Percentiles rank a stretch among this genome's conserved stretches.
These are phyloP conservation scores for Pachyuromys duprasi DNA, from an alignment of 2,797 vertebrate species.

Conservation along the genomic window DNA sequence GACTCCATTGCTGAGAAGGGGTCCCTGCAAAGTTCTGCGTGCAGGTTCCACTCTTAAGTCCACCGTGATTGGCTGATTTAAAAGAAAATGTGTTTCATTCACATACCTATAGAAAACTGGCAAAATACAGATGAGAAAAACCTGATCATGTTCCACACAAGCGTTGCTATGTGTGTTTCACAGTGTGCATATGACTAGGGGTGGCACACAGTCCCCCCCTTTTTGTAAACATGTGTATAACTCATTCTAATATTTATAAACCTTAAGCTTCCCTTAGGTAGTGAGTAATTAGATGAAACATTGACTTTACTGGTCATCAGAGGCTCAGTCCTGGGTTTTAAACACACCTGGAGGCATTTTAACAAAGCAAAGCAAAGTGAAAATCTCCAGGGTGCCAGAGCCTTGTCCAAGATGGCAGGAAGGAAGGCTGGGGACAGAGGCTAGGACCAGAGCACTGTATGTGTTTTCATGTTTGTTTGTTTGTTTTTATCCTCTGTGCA, in stretches of 20 bases:
- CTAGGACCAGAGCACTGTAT: not conserved
- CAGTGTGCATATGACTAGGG: not conserved
- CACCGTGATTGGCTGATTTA: not conserved
- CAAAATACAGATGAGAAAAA: not conserved
- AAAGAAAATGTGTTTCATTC: not conserved
- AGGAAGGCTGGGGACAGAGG: not conserved
- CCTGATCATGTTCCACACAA: not conserved
- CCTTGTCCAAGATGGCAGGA: not conserved
- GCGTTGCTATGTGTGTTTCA: not conserved
- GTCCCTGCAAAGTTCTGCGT: not conserved
- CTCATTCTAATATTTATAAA: slow-evolving; percentile 2
- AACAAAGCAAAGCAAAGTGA: not conserved
- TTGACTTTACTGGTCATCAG: not conserved
- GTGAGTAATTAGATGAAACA: not conserved
- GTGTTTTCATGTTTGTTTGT: not conserved
- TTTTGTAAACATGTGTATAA: not conserved
- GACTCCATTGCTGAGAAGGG: not conserved
- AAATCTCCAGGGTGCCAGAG: not conserved
- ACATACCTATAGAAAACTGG: not conserved
- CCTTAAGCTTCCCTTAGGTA: not conserved
- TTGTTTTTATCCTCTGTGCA: not conserved
- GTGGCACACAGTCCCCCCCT: not conserved
- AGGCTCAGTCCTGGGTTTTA: not conserved
- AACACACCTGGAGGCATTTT: not conserved
- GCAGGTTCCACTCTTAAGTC: not conserved